Evolutionary conservation across 2,888 invertebrate species (phyloP), one percentile per base, ranked within the genome.

Genomic region (Pandemis corylana): DNA sequence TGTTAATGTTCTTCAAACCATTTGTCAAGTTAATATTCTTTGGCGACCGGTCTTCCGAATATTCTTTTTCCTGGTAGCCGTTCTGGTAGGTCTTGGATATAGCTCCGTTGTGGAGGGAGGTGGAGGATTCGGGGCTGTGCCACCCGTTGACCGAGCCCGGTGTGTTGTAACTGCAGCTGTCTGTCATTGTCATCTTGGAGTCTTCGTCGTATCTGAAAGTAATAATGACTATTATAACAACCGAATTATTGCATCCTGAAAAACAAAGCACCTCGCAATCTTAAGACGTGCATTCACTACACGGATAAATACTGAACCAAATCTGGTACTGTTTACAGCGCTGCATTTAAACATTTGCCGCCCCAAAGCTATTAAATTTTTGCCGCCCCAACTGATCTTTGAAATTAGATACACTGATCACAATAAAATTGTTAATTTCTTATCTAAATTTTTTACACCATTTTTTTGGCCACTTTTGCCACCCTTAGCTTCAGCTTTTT

Each of bases 121-220:
- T 83, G 2, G 89, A 84, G 62, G 88, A 89, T 59, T 94, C 92
- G 7, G 95, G 95, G 72, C 94, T 95, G 80, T 95, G 93, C 95
- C 95, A 95, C 12, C 95, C 95, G 79, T 95, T 96, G 71, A 95
- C 88, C 76, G 95, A 95, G 20, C 94, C 94, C 13, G 95, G 95
- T 1, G 95, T 93, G 80, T 92, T 92, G 85, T 91, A 93, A 75
- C 95, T 95, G 77, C 95, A 94, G 80, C 95, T 95, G 80, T 96
- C 96, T 72, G 95, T 95, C 41, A 95, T 93, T n/a, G 95, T 95
- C 93, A 94, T 93, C 85, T 96, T 96, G 15, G 95, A 95, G 83
- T 95, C 95, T 72, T 95, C 95, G 61, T 95, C 95, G 76, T 90
- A 93, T 77, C 95, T 95, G 81, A 44, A 87, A 87, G 46, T 68